These are phyloP conservation scores for Heteronetta atricapilla DNA, from an alignment of 2,113 vertebrate species.

Conservation along the genomic window DNA sequence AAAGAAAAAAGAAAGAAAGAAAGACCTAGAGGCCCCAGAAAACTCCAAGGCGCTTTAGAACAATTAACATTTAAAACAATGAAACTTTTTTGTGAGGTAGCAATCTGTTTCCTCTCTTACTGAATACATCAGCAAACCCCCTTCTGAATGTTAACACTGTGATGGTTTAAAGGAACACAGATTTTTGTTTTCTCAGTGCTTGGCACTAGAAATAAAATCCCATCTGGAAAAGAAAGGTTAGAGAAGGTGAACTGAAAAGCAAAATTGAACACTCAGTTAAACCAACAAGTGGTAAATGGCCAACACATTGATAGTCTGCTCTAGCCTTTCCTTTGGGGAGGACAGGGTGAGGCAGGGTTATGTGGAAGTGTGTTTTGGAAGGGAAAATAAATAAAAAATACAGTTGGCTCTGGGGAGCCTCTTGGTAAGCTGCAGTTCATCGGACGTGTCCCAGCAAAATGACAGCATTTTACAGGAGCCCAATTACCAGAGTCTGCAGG, in stretches of 20 bases:
- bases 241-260: slow-evolving; percentile 12
- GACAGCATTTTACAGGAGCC: neutral
- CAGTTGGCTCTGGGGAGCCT: neutral
- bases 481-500: neutral
- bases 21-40: neutral
- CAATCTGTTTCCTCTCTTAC: neutral
- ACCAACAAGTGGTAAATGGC: neutral
- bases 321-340: neutral
- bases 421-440: neutral
- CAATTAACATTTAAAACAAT: slow-evolving; percentile 33
- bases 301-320: neutral
- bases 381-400: neutral
- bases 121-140: slow-evolving; percentile 3
- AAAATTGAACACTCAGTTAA: neutral
- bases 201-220: neutral
- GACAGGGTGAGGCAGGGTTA: neutral
- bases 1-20: no score
- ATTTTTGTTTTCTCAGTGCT: slow-evolving; percentile 3
- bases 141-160: neutral
- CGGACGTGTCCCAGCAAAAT: neutral
- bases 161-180: neutral
- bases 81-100: neutral
- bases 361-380: neutral
- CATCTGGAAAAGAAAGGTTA: neutral
- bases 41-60: neutral